Evolutionary conservation across 2,113 vertebrate genomes (phyloP), one percentile per base, ranked within the genome.

Genomic region (Vimba vimba): DNA sequence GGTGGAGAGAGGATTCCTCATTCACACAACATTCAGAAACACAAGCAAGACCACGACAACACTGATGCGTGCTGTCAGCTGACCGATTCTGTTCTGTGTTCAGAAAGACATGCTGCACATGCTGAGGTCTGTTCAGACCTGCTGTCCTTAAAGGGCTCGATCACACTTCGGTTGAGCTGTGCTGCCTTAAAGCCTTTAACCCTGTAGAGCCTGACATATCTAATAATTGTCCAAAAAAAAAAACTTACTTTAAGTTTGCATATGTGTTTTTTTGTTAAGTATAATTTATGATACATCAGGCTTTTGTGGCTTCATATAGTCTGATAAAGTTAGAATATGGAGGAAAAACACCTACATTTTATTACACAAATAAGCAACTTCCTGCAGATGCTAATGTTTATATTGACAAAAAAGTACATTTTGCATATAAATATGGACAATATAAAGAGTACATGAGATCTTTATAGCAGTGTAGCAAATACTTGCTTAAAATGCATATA

Each of bases 1-100:
- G 50, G 75, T 57, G 75, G 75, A 77, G 75, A 55, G 75, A 15
- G 9, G 47, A 77, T 17, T 52, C 50, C 75, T 77, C 75, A 33
- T 57, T 47, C 71, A 47, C 71, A 47, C 11, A 23, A 2, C 39
- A 25, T 23, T 64, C 60, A 27, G n/a, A 15, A 25, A 75, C 71
- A 47, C 12, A 7, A 4, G 12, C 7, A 69, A 19, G 39, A 21
- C 30, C 64, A 8, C 33, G 7, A 4, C 9, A 15, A 15, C 4
- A 11, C 33, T 39, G 8, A 21, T 39, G 66, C 60, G 10, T 64
- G 25, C 62, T 66, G 62, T 30, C 62, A 17, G 60, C 60, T 5
- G 59, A 60, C 9, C 1, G 8, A 4, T 23, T 23, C 57, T 60
- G 59, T 25, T n/a, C n/a, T 25, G n/a, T 30, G 25, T 27, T 64